A percentile compares a stretch with the other conserved stretches of the same genome.
Conservation (phyloP, 2,888 invertebrate genomes). For the Sussaba pulchella region DNA sequence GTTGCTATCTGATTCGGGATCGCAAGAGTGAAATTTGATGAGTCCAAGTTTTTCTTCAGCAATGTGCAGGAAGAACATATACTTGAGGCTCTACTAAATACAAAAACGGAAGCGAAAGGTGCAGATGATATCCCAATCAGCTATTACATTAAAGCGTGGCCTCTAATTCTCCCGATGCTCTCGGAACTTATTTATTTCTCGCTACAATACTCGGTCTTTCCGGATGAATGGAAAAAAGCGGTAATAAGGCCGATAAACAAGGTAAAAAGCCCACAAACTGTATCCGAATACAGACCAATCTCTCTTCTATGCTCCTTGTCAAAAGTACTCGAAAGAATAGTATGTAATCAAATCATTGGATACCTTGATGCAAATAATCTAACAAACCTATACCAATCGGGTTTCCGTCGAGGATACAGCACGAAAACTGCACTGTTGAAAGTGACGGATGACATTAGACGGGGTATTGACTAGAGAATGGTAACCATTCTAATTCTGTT, state of each 20-base stretch:
- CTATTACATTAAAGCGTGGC: not conserved
- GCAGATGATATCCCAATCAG: too few species aligned
- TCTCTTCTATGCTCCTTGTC: conserved; percentile 47
- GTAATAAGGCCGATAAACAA: conserved; percentile 46
- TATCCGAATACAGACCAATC: conserved; percentile 48
- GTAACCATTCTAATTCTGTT: conserved; percentile 43
- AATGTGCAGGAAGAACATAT: too few species aligned
- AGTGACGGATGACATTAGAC: conserved; percentile 7
- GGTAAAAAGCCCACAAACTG: not conserved
- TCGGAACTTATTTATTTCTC: conserved; percentile 10
- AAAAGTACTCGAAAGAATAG: conserved; percentile 52
- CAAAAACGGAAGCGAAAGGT: too few species aligned
- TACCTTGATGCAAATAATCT: conserved; percentile 25
- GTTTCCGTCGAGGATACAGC: not conserved
- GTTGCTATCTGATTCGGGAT: too few species aligned
- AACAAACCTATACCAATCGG: conserved; percentile 23
- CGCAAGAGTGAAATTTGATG: too few species aligned
- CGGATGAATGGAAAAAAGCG: conserved; percentile 33
- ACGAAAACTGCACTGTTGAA: conserved; percentile 31
- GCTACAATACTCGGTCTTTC: not conserved
- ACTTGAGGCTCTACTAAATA: too few species aligned
- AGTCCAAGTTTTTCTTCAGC: too few species aligned
- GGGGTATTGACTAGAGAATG: conserved; percentile 8
- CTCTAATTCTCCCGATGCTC: not conserved
- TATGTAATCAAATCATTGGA: conserved; percentile 32